Percentiles rank a stretch among this genome's conserved stretches.
phyloP scores from a whole-genome alignment of 2,888 invertebrate species.

The Napeogenes inachia region DNA sequence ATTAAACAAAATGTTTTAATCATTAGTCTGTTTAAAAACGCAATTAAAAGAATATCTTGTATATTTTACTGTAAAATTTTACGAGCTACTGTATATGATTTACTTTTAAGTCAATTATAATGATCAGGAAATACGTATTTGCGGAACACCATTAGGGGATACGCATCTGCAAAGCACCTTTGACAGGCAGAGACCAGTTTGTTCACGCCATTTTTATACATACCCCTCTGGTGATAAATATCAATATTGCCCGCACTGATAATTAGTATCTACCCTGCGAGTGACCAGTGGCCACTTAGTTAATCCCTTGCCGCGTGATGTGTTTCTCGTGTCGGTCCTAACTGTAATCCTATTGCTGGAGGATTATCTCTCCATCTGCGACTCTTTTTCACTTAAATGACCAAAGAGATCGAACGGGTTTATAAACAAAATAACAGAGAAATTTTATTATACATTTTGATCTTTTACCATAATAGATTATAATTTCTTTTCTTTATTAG shows the following conservation, averaged over 20 bases:
- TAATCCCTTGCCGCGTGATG: conserved; percentile 64
- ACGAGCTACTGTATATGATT: no score
- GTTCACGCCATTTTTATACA: not conserved
- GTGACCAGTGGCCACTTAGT: conserved; percentile 39
- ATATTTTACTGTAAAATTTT: no score
- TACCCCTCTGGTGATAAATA: not conserved
- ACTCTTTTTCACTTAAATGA: conserved; percentile 39
- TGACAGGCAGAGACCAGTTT: not conserved
- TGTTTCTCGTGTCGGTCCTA: conserved; percentile 54
- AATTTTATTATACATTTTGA: conserved; percentile 2
- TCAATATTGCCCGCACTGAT: not conserved
- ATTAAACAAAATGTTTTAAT: no score
- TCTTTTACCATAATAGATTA: no score
- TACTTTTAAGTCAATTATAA: not conserved
- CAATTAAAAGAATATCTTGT: no score
- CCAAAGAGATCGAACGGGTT: conserved; percentile 31
- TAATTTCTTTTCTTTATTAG: no score
- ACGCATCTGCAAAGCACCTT: conserved; percentile 3
- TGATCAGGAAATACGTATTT: not conserved
- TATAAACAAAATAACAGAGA: conserved; percentile 5
- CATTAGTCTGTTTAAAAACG: no score
- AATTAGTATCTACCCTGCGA: conserved; percentile 7
- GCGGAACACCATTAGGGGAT: conserved; percentile 1
- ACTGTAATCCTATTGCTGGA: conserved; percentile 54
- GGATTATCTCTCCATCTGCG: conserved; percentile 51